These are phyloP conservation scores for Myotis davidii DNA, from an alignment of 2,113 vertebrate genomes.

Conservation along the genomic window DNA sequence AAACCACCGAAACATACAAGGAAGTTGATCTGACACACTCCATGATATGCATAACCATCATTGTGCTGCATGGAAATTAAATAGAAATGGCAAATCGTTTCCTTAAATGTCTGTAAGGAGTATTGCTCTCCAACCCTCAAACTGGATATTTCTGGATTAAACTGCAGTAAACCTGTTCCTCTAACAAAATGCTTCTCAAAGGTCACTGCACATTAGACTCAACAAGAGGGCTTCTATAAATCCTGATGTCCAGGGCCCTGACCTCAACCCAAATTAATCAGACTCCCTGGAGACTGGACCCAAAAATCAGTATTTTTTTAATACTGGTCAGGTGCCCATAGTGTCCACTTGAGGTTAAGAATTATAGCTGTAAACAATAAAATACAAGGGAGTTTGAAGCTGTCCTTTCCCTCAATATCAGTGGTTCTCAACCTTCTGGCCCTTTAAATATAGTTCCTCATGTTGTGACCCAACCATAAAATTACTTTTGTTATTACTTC, in stretches of 20 bases:
- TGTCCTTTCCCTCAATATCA: background rate
- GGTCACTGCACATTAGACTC: background rate
- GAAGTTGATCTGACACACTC: slow-evolving; percentile 38
- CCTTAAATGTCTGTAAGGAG: background rate
- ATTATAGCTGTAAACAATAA: background rate
- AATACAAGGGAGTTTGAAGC: background rate
- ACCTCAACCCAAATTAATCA: background rate
- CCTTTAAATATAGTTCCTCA: no score
- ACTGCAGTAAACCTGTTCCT: background rate
- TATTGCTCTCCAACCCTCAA: background rate
- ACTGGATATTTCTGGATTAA: background rate
- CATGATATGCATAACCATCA: background rate
- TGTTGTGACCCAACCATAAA: no score
- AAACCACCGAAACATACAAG: slow-evolving; percentile 26
- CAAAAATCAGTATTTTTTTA: background rate
- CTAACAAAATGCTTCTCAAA: background rate
- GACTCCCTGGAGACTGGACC: background rate
- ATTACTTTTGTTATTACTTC: no score
- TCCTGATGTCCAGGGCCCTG: background rate
- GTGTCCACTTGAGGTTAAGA: background rate
- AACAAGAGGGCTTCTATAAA: background rate
- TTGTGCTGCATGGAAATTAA: background rate
- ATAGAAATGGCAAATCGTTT: slow-evolving; percentile 3
- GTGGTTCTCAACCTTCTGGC: no score
- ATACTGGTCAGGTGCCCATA: background rate